Evolutionary conservation across 1,140 invertebrate genomes (phyloP).

Genomic region (Coenobita brevimanus): DNA sequence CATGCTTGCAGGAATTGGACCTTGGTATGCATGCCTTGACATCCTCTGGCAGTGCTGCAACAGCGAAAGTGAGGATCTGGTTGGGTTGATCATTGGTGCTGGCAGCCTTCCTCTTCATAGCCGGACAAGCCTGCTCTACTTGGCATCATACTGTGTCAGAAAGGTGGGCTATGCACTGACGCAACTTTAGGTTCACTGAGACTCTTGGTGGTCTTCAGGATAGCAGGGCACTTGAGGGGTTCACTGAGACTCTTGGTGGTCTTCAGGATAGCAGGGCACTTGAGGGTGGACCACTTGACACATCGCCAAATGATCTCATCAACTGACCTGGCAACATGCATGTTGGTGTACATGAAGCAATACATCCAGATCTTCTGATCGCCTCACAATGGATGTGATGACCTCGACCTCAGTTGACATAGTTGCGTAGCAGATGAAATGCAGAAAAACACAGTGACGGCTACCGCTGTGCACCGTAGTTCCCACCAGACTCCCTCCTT

Average conservation of each 20-base stretch:
- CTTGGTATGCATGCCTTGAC: constrained; percentile 45
- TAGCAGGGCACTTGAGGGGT: constrained; percentile 12
- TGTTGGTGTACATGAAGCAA: constrained; percentile 20
- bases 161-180: constrained; percentile 1
- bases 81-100: neutral
- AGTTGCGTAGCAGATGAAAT: too few species aligned
- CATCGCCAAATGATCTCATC: constrained; percentile 21
- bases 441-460: too few species aligned
- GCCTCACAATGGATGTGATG: too few species aligned
- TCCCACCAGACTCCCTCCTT: too few species aligned
- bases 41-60: neutral
- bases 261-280: constrained; percentile 22
- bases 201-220: constrained; percentile 15
- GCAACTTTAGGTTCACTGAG: too few species aligned
- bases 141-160: constrained; percentile 2
- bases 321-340: constrained; percentile 10
- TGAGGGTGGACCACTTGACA: neutral
- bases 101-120: too few species aligned
- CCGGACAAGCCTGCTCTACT: neutral
- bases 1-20: constrained; percentile 20
- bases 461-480: too few species aligned
- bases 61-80: neutral
- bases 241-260: constrained; percentile 31
- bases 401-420: too few species aligned
- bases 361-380: constrained; percentile 16